Conservation (phyloP, 2,113 vertebrate genomes). For the Apus apus region DNA sequence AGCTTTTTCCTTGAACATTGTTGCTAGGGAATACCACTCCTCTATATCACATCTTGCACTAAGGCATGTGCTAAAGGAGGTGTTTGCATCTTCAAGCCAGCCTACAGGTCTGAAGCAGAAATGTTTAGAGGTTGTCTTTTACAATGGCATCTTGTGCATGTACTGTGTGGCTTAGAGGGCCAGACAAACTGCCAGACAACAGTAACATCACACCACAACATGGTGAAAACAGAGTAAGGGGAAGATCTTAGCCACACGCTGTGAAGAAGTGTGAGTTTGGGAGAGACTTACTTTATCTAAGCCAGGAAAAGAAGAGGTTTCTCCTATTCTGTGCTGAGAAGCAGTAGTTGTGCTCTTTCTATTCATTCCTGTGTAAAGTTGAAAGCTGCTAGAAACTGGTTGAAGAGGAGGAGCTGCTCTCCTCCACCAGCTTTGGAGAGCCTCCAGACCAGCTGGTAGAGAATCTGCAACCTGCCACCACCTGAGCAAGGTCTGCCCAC, state of each 20-base stretch:
- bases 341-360: background rate
- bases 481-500: slow-evolving; percentile 35
- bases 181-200: background rate
- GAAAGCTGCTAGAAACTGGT: background rate
- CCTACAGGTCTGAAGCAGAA: background rate
- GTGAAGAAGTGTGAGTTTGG: background rate
- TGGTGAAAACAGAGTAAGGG: background rate
- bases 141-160: background rate
- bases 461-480: slow-evolving; percentile 53
- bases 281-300: background rate
- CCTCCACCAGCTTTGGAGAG: background rate
- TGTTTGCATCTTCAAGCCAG: background rate
- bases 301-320: background rate
- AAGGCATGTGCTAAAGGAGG: background rate
- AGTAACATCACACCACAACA: background rate
- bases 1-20: background rate
- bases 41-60: background rate
- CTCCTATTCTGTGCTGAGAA: background rate
- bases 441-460: slow-evolving; percentile 17
- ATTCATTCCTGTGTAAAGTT: background rate
- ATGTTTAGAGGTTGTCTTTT: background rate
- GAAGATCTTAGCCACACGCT: background rate
- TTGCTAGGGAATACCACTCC: background rate
- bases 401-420: slow-evolving; percentile 15
- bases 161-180: background rate